Base-by-base conservation (phyloP, 2,113 vertebrate genomes). In the Erythrocebus patas region DNA sequence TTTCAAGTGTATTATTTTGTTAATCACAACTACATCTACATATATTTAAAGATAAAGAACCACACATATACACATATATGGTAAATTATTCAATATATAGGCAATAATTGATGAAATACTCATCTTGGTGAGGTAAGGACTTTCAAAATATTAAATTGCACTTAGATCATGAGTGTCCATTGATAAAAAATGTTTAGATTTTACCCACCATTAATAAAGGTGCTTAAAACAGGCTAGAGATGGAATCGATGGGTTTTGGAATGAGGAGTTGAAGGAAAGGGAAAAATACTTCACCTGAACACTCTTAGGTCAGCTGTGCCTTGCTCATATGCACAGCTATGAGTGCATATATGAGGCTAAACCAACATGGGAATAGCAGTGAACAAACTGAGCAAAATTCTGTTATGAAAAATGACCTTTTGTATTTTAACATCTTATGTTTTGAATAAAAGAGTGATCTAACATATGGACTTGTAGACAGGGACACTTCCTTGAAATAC, bases 401-500 rank as follows among this genome's bases (percentile, higher is more conserved):
- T 81, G 20, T 92, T 81, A 7, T 61, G 11, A 45, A 61, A 80
- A 93, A 61, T 66, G n/a, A 55, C 6, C 38, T 78, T 79, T 96
- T 90, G 2, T 72, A 81, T 81, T 75, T 95, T 76, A 94, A 66
- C 48, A 79, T 61, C 35, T 73, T 22, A 16, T 88, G 14, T 85
- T 88, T 93, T 91, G 30, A 92, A 55, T 88, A 84, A 93, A 93
- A 43, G 5, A 96, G 11, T 89, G 11, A 89, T 45, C 75, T 86
- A 94, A 68, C 23, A 83, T 85, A 25, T 61, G 32, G 79, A 89
- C 9, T 86, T 79, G n/a, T 64, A 59, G 48, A 59, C 45, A 70
- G 35, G 22, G 5, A 50, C 70, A 84, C 57, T 73, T 50, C 13
- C 52, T 93, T 86, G 5, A 95, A 89, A 93, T 52, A 87, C 9